Base-by-base conservation (phyloP, 2,113 vertebrate species). In the Rana temporaria region DNA sequence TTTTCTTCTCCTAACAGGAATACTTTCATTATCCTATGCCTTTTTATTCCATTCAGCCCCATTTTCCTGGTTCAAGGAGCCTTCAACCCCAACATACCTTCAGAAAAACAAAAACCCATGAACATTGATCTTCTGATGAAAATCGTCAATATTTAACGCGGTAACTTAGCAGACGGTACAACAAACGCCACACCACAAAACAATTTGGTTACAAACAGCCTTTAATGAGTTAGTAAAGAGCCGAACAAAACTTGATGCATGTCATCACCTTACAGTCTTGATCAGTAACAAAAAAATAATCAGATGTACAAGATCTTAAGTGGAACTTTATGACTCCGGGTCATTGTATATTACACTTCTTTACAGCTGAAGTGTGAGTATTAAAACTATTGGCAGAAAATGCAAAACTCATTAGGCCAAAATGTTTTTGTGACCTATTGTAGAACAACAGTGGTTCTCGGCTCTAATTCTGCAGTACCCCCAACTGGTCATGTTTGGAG, bases 211-310 rank as follows among this genome's bases (percentile, higher is more conserved):
- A 79, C 64, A 68, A 79, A 78, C 48, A 66, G 65, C 63, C 16
- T 68, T 68, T 79, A 79, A 79, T 79, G 52, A 68, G 15, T 78
- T 53, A 67, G 63, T 78, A 55, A 78, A 67, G 52, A 79, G 77
- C 65, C 57, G 59, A 65, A 56, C 48, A 78, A 60, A 62, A 75
- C 19, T 1, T 30, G 32, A 38, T 73, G 55, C 9, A 4, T 4
- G 26, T 60, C 32, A 16, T 75, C 11, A 59, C 22, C 53, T 42
- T 42, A 62, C 71, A 42, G 72, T 72, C 69, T 16, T 56, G 24
- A 24, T 72, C 17, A 22, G 26, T 72, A 26, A 71, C 52, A 75
- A 17, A 42, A 75, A 62, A 75, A 75, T 12, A 52, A 52, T 24
- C 6, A 52, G 19, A 60, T 60, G 26, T 60, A 9, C 55, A 74